Evolutionary conservation across 2,888 invertebrate species (phyloP).

Genomic region (Brachypterus glaber): DNA sequence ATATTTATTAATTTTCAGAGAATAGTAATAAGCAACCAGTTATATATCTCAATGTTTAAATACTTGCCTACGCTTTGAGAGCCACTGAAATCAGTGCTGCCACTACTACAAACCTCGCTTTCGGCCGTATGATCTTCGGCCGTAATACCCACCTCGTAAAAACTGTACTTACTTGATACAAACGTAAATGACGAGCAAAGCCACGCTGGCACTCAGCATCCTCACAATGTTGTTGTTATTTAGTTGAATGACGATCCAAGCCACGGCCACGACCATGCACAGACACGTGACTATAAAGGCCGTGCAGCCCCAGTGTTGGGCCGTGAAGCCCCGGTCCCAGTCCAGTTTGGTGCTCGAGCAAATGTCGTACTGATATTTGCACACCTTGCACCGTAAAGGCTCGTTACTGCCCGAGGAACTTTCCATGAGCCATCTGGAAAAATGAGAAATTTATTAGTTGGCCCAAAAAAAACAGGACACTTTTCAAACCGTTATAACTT

Average conservation of each 20-base stretch:
- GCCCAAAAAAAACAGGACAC: no score
- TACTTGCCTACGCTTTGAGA: no score
- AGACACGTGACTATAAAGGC: conserved; percentile 68
- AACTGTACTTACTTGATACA: conserved; percentile 70
- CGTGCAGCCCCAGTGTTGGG: conserved; percentile 77
- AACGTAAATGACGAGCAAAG: conserved; percentile 73
- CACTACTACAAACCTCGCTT: no score
- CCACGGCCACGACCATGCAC: conserved; percentile 65
- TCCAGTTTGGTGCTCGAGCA: conserved; percentile 67
- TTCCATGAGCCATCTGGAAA: conserved; percentile 68
- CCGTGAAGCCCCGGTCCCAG: conserved; percentile 76
- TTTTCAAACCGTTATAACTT: no score
- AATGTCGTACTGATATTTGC: conserved; percentile 72
- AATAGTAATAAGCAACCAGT: no score
- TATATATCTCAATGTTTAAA: no score
- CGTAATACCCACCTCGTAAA: no score
- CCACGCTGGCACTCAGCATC: conserved; percentile 72
- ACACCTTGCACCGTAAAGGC: conserved; percentile 64
- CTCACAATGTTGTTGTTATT: conserved; percentile 68
- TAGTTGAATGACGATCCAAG: conserved; percentile 72
- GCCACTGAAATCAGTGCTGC: no score
- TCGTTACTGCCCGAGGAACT: conserved; percentile 38
- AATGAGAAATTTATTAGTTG: no score
- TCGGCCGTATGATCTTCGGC: no score
- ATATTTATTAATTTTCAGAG: no score